Percentiles rank a stretch among this genome's conserved stretches.
Evolutionary conservation across 2,797 vertebrate species (phyloP).

Genomic region (Tangara arthus): DNA sequence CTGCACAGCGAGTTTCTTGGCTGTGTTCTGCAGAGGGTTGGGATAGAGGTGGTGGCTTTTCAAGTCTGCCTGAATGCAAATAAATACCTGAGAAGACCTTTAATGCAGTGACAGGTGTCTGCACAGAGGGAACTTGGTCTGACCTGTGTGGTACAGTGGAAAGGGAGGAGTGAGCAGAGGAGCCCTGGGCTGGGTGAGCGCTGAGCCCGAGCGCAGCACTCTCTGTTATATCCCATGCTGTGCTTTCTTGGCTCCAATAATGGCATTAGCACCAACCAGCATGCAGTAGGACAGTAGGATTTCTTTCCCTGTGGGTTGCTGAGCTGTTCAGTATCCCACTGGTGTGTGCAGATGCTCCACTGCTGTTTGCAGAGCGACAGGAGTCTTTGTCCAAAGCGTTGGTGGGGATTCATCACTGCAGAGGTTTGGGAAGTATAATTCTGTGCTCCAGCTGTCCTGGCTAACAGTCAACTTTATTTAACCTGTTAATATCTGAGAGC

Average conservation of each 20-base stretch:
- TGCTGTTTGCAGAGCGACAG: not conserved
- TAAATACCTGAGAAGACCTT: not conserved
- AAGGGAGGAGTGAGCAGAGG: not conserved
- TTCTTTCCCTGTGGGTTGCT: not conserved
- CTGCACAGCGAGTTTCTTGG: accelerated
- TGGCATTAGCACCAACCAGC: not conserved
- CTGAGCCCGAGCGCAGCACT: not conserved
- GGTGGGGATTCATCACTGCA: not conserved
- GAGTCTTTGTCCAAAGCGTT: not conserved
- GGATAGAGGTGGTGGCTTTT: not conserved
- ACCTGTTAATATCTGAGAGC: not conserved
- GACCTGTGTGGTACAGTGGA: not conserved
- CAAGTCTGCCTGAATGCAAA: not conserved
- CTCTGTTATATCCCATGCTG: not conserved
- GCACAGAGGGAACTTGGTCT: not conserved
- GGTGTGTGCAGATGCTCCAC: not conserved
- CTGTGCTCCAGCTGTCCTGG: not conserved
- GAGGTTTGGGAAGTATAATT: not conserved
- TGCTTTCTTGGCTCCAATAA: not conserved
- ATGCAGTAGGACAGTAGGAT: not conserved
- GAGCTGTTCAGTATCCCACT: not conserved
- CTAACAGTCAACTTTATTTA: not conserved
- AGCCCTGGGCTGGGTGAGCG: accelerated
- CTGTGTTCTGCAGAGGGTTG: not conserved
- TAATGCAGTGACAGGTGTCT: not conserved